A percentile compares a stretch with the other conserved stretches of the same genome.
These are phyloP conservation scores for Drosophila lacertosa DNA, from an alignment of 1,140 invertebrate genomes.

Conservation along the genomic window DNA sequence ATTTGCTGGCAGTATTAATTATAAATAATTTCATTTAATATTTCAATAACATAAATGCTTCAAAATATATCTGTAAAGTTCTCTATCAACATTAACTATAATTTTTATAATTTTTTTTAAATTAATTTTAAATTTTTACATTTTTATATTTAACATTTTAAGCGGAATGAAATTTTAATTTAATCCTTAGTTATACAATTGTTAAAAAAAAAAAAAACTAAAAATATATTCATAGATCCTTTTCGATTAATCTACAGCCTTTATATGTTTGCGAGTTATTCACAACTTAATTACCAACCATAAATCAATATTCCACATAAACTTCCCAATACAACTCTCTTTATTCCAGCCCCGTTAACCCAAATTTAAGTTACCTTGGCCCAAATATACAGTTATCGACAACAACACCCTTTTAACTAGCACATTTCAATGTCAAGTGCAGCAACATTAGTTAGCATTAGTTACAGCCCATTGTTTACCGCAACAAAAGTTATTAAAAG, in stretches of 20 bases:
- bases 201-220: neutral
- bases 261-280: neutral
- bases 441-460: slow-evolving; percentile 25
- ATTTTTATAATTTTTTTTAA: no score
- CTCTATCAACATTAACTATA: no score
- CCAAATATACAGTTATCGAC: slow-evolving; percentile 10
- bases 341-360: neutral
- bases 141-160: no score
- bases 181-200: no score
- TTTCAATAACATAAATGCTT: no score
- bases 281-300: neutral
- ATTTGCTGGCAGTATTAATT: no score
- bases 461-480: slow-evolving; percentile 5
- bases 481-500: slow-evolving; percentile 15
- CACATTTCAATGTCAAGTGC: slow-evolving; percentile 30
- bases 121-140: no score
- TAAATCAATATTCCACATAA: neutral
- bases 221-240: neutral
- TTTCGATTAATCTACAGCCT: no score
- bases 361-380: slow-evolving; percentile 13
- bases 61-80: no score
- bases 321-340: neutral
- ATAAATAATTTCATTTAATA: no score
- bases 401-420: neutral
- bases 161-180: no score